Evolutionary conservation across 1,140 invertebrate genomes (phyloP), one percentile per base, ranked within the genome.

Genomic region (Caenorhabditis remanei): DNA sequence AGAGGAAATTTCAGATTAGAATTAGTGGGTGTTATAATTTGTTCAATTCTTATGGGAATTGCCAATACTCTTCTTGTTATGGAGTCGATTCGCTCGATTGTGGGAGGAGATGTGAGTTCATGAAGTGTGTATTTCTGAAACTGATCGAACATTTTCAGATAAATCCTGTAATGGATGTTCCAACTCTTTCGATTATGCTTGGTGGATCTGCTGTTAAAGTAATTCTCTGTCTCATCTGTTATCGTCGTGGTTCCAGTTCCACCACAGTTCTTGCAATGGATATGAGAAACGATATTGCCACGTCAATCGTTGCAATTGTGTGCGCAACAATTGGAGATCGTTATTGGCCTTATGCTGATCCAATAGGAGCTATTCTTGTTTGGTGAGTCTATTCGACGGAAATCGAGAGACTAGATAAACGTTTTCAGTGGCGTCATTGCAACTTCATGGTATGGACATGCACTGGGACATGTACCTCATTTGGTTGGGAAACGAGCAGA

Each of bases 241-340:
- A 85, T 48, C 67, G 48, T 41, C 63, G 85, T 32, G 89, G 86
- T 2, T 85, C 89, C 61, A 56, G 83, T 46, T 85, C 87, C n/a
- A 79, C 83, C 1, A 85, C 19, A 19, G 83, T 85, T 48, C 87
- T 91, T 61, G 88, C 90, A 24, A 88, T 89, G 79, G 90, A 91
- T 84, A 91, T 92, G 85, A 82, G 90, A 24, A 91, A 91, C 58
- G 90, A 91, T 75, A 83, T 90, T 48, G 40, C 86, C 58, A 90
- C 90, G 21, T 90, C 90, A 40, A 21, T 86, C 6, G 90, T 90
- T 16, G 90, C 90, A 13, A 85, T 91, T 1, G 84, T 82, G 32
- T 87, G 88, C 53, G 90, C 90, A 65, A 86, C 86, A 79, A 83
- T 91, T 13, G 90, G 90, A 85, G 86, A 55, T 65, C 88, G 87